phyloP scores from a whole-genome alignment of 2,797 vertebrate species.

The Enteromius trimaculatus region DNA sequence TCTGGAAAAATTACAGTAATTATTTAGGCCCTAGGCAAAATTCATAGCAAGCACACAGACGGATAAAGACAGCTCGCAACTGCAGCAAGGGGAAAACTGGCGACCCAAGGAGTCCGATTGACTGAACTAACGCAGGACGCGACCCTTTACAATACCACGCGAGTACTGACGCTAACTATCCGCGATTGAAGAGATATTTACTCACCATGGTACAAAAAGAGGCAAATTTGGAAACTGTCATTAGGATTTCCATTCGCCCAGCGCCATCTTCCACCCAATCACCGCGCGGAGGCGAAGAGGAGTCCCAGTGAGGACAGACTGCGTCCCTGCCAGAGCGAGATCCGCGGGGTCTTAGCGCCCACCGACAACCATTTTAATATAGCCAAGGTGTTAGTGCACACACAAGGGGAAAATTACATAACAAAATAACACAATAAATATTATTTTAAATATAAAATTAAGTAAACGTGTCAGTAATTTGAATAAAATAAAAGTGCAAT shows the following conservation, averaged over 20 bases:
- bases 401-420: not conserved
- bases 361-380: not conserved
- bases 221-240: constrained; percentile 98
- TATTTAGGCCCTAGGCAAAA: constrained; percentile 32
- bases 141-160: not conserved
- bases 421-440: not conserved
- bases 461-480: too few relatives aligned
- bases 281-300: constrained; percentile 75
- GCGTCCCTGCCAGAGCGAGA: constrained; percentile 57
- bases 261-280: constrained; percentile 95
- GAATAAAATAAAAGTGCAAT: not conserved
- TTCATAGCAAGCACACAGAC: constrained; percentile 49
- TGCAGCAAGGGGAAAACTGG: constrained; percentile 61
- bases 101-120: constrained; percentile 53
- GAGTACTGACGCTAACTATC: not conserved
- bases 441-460: not conserved
- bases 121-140: constrained; percentile 3
- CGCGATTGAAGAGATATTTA: constrained; percentile 33
- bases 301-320: constrained; percentile 67
- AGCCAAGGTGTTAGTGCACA: not conserved
- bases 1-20: not conserved
- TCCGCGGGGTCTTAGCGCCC: constrained; percentile 58
- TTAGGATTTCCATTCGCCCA: constrained; percentile 99
- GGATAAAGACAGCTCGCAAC: constrained; percentile 66
- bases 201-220: constrained; percentile 99